Conservation (phyloP, 2,888 invertebrate genomes). For the Achlya flavicornis region DNA sequence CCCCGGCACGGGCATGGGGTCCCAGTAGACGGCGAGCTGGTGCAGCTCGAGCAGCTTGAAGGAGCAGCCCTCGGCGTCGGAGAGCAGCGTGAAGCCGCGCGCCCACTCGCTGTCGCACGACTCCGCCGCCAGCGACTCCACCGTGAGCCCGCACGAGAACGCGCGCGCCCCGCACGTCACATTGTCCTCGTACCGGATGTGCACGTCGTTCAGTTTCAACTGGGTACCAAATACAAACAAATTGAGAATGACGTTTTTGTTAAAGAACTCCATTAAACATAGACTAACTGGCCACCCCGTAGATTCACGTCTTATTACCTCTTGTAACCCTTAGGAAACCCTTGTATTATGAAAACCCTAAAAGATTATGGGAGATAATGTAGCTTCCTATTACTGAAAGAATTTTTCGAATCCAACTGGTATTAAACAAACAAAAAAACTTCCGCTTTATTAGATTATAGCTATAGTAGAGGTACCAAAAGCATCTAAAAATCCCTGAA, state of each 20-base stretch:
- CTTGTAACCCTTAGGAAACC: too few species aligned
- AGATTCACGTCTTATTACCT: too few species aligned
- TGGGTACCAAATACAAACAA: conserved; percentile 59
- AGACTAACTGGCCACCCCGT: too few species aligned
- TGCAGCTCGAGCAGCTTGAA: conserved; percentile 96
- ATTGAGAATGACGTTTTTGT: conserved; percentile 10
- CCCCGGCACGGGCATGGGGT: conserved; percentile 83
- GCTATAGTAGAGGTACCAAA: too few species aligned
- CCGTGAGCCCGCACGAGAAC: conserved; percentile 94
- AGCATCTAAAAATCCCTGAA: too few species aligned
- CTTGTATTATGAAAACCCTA: too few species aligned
- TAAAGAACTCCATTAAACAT: too few species aligned
- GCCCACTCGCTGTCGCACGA: conserved; percentile 96
- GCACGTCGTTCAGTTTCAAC: conserved; percentile 96
- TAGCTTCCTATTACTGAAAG: too few species aligned
- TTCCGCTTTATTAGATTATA: too few species aligned
- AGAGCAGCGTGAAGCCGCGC: conserved; percentile 87
- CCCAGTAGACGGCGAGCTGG: conserved; percentile 96
- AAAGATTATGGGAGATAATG: too few species aligned
- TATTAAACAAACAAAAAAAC: too few species aligned
- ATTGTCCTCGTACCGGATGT: conserved; percentile 97
- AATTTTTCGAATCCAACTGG: too few species aligned
- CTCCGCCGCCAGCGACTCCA: conserved; percentile 94
- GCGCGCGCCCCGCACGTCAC: conserved; percentile 86
- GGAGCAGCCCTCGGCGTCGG: conserved; percentile 85